Base-by-base conservation (phyloP, 1,140 invertebrate species). In the Bicyclus anynana region DNA sequence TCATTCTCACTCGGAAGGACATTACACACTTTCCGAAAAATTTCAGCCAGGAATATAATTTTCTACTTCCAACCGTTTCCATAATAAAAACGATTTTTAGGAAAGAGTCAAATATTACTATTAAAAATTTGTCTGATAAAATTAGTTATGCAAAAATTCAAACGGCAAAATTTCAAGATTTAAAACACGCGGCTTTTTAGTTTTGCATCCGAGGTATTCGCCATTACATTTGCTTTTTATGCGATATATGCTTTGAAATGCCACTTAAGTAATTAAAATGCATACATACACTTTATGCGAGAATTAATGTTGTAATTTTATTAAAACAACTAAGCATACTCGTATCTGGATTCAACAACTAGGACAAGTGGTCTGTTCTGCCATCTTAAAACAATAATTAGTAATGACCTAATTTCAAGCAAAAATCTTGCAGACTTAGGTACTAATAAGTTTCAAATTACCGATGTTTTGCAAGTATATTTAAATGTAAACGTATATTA, bases 201-300 rank as follows among this genome's bases (percentile, higher is more conserved):
- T 49, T 60, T 60, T 52, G 51, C 48, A 42, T 49, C 16, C 37
- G 12, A 23, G 13, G 38, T 23, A 17, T 17, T 35, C 10, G 18
- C 21, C 27, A 48, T 49, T 55, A 20, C 44, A 48, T 49, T 55
- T 21, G 53, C 33, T 48, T 48, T 55, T 55, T 42, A 50, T 21
- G 20, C 16, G 14, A 48, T 44, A 23, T 29, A 20, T 17, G n/a
- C 18, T 51, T 44, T 44, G 6, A 42, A 57, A 57, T 20, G 23
- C 23, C 54, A 57, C 47, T 57, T 57, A 57, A 35, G 37, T 50
- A 40, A 57, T 57, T 57, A 57, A 50, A 57, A 42, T 57, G 49
- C 33, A 33, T 17, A 17, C 21, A 35, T n/a, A 23, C 20, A 27
- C 5, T 54, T 37, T 46, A 16, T 51, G 26, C 48, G 37, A 46